Evolutionary conservation across 2,888 invertebrate genomes (phyloP), one percentile per base, ranked within the genome.

Genomic region (Tribolium freemani): DNA sequence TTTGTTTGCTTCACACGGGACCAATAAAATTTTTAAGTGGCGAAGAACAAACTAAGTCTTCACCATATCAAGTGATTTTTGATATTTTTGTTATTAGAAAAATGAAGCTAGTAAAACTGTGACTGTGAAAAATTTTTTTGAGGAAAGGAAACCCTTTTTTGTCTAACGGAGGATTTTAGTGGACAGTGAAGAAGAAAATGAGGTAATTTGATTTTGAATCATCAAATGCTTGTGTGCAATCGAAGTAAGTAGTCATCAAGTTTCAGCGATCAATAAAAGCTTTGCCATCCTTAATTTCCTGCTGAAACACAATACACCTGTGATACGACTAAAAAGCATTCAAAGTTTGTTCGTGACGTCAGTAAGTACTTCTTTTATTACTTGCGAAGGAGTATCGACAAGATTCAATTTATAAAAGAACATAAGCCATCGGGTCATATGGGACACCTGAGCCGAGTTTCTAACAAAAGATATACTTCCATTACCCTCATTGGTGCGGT

Each of bases 301-400:
- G 6, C 8, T n/a, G n/a, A 38, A n/a, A n/a, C n/a, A 38, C n/a
- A 38, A 38, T 38, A 48, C 56, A 45, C 60, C 60, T 60, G 63
- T 30, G 63, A 30, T 60, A 20, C 38, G 30, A n/a, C 38, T 5
- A 50, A 61, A 63, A 57, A 8, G 51, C 51, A 51, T 63, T 63
- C 48, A 31, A n/a, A 51, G 16, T 63, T 48, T 48, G 30, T 11
- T 30, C 16, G 54, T 44, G 13, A 44, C 46, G 44, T 56, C 46
- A 92, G 51, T 61, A 67, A 57, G 51, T 72, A 64, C 57, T 60
- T 21, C 60, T 61, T 73, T 64, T 54, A 69, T 69, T 63, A 56
- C 60, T 63, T 61, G 67, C 50, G 54, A 44, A 58, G 69, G 72
- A 76, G 70, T 75, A 76, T 77, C 72, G 77, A 72, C 76, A 72